These are phyloP conservation scores for Thumatha senex DNA, from an alignment of 2,888 invertebrate genomes.

Conservation along the genomic window DNA sequence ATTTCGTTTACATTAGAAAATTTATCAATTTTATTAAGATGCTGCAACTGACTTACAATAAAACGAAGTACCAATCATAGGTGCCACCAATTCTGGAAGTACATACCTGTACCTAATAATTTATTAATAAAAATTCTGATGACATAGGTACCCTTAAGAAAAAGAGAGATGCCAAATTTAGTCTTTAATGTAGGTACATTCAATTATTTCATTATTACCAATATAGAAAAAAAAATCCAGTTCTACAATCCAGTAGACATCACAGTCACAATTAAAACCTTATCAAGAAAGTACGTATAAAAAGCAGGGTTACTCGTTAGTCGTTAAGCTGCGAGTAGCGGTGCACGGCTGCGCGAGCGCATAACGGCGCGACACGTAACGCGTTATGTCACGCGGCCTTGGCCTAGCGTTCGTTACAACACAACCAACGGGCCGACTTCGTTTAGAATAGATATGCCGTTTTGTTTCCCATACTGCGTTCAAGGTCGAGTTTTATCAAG, in stretches of 20 bases:
- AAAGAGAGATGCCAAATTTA: no score
- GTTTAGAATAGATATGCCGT: conserved; percentile 43
- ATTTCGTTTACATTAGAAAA: no score
- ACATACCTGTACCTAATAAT: no score
- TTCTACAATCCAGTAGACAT: background rate
- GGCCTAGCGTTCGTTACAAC: conserved; percentile 70
- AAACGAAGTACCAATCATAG: no score
- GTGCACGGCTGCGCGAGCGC: conserved; percentile 30
- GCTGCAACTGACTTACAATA: no score
- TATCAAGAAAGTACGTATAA: conserved; percentile 25
- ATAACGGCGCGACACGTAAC: conserved; percentile 47
- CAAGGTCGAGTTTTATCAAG: conserved; percentile 35
- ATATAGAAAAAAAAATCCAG: no score
- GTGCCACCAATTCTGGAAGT: no score
- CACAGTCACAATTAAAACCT: conserved; percentile 12
- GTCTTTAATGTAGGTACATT: no score
- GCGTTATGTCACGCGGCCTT: conserved; percentile 69
- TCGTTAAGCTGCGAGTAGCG: conserved; percentile 34
- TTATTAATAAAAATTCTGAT: no score
- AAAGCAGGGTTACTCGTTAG: conserved; percentile 32
- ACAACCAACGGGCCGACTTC: conserved; percentile 50
- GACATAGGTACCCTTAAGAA: no score
- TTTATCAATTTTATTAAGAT: no score
- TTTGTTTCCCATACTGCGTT: conserved; percentile 36
- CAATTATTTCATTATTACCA: no score